These are phyloP conservation scores for Dascillus cervinus DNA, from an alignment of 2,888 invertebrate species.

Conservation along the genomic window DNA sequence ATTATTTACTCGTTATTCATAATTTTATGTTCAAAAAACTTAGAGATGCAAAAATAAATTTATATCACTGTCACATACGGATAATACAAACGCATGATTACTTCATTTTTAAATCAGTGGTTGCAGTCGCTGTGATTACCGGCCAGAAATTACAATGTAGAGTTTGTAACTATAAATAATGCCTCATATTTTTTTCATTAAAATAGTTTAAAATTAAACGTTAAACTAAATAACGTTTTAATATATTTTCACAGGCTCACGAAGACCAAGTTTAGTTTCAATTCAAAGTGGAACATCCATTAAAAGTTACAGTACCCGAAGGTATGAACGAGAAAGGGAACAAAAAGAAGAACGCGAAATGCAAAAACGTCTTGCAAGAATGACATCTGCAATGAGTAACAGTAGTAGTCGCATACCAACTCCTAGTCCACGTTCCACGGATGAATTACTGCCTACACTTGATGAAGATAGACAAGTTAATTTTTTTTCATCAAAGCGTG, in stretches of 20 bases:
- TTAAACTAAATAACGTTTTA: no score
- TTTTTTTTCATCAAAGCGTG: slow-evolving; percentile 23
- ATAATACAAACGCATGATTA: no score
- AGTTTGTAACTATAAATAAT: no score
- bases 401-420: slow-evolving; percentile 54
- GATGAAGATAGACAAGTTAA: slow-evolving; percentile 67
- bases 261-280: slow-evolving; percentile 81
- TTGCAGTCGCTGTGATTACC: no score
- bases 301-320: slow-evolving; percentile 71
- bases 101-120: no score
- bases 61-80: no score
- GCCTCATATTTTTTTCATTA: no score
- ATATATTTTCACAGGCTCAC: slow-evolving; percentile 54
- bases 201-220: no score
- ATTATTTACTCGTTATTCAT: no score
- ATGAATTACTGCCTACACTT: slow-evolving; percentile 73
- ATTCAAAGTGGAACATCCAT: slow-evolving; percentile 79
- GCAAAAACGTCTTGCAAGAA: slow-evolving; percentile 65
- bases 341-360: slow-evolving; percentile 75
- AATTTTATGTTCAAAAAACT: no score
- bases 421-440: slow-evolving; percentile 74
- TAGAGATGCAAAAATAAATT: no score
- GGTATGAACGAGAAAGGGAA: slow-evolving; percentile 73
- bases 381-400: slow-evolving; percentile 28
- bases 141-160: no score